These are phyloP conservation scores for Clunio marinus DNA, from an alignment of 2,888 invertebrate species.

Conservation along the genomic window DNA sequence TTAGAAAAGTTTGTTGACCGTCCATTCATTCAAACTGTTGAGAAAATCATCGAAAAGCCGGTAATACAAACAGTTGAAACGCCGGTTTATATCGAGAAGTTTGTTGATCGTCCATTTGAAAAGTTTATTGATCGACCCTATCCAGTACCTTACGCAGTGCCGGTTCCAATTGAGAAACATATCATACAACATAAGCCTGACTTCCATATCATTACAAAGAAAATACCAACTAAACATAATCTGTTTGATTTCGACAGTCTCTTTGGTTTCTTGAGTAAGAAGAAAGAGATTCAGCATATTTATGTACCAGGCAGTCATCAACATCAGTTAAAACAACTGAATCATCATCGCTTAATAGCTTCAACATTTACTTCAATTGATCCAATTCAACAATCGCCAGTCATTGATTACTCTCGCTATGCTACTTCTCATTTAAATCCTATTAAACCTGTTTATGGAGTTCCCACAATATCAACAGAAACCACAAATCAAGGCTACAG, in stretches of 20 bases:
- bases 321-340: constrained; percentile 28
- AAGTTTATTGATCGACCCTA: constrained; percentile 42
- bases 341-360: constrained; percentile 26
- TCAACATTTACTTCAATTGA: constrained; percentile 11
- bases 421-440: constrained; percentile 36
- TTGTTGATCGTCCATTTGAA: constrained; percentile 50
- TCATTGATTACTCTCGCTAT: constrained; percentile 41
- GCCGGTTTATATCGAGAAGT: constrained; percentile 56
- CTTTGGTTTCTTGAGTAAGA: constrained; percentile 30
- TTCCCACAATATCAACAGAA: constrained; percentile 9
- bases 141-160: constrained; percentile 44
- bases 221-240: constrained; percentile 24
- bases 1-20: constrained; percentile 51
- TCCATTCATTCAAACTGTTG: constrained; percentile 47
- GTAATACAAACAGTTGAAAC: constrained; percentile 58
- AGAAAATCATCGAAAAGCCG: constrained; percentile 54
- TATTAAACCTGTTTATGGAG: constrained; percentile 40
- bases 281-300: constrained; percentile 34
- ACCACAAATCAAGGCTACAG: not conserved
- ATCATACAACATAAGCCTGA: constrained; percentile 25
- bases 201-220: constrained; percentile 30
- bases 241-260: constrained; percentile 28
- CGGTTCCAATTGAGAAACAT: constrained; percentile 40
- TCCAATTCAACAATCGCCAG: constrained; percentile 14
- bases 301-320: constrained; percentile 32